Base-by-base conservation (phyloP, 1,140 invertebrate species). In the Tetramorium parvispinum region DNA sequence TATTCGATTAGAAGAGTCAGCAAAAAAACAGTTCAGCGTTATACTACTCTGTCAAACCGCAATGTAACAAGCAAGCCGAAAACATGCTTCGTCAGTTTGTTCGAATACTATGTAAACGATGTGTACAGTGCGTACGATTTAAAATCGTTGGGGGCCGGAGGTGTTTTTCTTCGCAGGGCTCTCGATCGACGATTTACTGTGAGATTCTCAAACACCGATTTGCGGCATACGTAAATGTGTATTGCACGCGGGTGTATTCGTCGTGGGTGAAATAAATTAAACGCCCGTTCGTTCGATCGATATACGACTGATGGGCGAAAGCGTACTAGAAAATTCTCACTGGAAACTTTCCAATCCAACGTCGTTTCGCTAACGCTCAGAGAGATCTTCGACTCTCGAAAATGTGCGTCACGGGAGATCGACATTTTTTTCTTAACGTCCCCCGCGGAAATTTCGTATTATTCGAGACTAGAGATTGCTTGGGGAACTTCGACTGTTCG, bases 181-280 rank as follows among this genome's bases (percentile, higher is more conserved):
- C 10, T 27, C 21, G 73, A 76, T n/a, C 57, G 40, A 63, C 24
- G 57, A 43, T 32, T 76, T 77, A 43, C 40, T 61, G 8, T 18
- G 40, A 24, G 75, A 27, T 32, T 6, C 24, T 46, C 40, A 46
- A 77, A 61, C 55, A 61, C 37, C 6, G 43, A 61, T 61, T 40
- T n/a, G 10, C 37, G 71, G n/a, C 8, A 24, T 21, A 70, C 59
- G 32, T 32, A 79, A 79, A 70, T 13, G 46, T 21, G 37, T 43
- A 32, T 43, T 81, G 55, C n/a, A 32, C 32, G 32, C 32, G 32
- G 32, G 32, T 32, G 51, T 55, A 59, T 70, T 81, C 32, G 63
- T 55, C 21, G 63, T 55, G 46, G 68, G 37, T 37, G 21, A 81
- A 81, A 81, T 70, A 81, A 81, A 81, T 81, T 81, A 71, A 81